Base-by-base conservation (phyloP, 2,113 vertebrate species). In the Clinocottus analis region DNA sequence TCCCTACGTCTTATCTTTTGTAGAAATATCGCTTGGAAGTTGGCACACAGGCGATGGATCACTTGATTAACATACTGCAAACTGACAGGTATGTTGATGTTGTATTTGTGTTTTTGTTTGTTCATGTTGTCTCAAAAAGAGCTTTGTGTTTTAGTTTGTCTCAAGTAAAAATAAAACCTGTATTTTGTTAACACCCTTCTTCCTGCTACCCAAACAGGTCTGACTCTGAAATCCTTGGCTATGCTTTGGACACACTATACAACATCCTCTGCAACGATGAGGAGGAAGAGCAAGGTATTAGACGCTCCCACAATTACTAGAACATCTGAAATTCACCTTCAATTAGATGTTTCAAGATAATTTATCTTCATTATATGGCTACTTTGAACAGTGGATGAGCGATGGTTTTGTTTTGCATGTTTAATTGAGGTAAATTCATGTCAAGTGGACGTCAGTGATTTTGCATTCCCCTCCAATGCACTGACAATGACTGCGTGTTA, bases 151-250 rank as follows among this genome's bases (percentile, higher is more conserved):
- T 58, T 37, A 29, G 0, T 59, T 31, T 17, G 11, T 35, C 4
- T 49, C 12, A 5, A 33, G 29, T 51, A 51, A 59, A 5, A 31
- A 23, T 62, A 2, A 41, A 41, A 33, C 4, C 5, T 62, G 4
- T 55, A 6, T 68, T 27, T 31, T 72, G 4, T 59, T 64, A 19
- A 77, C 29, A 19, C 53, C 76, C 12, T 35, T 56, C 1, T 53
- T 41, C 14, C 27, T 73, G 21, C 29, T 59, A 29, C 79, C 31
- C 11, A 7, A 80, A 78, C 88, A 96, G 98, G 85, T 96, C 98
- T 65, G 98, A 99, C 95, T 98, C 98, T 80, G 98, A 99, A 96
- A 99, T 99, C 90, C 97, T 99, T 67, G 98, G 97, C 82, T 99
- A 99, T 86, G 96, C 98, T 92, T 95, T 99, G 95, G 98, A 99